Evolutionary conservation across 1,140 invertebrate genomes (phyloP).

Genomic region (Drosophila ironensis): DNA sequence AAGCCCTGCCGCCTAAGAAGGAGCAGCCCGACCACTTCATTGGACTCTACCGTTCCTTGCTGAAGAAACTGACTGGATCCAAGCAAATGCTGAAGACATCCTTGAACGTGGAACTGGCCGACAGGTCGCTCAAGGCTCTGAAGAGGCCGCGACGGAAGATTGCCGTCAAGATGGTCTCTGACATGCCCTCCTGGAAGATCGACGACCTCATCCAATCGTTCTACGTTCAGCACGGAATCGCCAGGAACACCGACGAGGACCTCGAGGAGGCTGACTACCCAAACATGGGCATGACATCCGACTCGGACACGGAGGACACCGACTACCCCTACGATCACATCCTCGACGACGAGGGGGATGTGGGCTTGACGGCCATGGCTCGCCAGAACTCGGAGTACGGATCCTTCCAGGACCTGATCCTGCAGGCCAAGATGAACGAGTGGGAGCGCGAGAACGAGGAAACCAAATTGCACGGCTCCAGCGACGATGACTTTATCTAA

Average conservation of each 20-base stretch:
- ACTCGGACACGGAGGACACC: slow-evolving; percentile 28
- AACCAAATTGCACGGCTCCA: slow-evolving; percentile 60
- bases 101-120: slow-evolving; percentile 60
- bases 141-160: slow-evolving; percentile 66
- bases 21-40: slow-evolving; percentile 26
- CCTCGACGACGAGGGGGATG: slow-evolving; percentile 68
- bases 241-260: slow-evolving; percentile 20
- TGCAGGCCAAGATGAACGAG: slow-evolving; percentile 62
- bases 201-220: slow-evolving; percentile 64
- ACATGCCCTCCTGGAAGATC: slow-evolving; percentile 61
- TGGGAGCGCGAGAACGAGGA: slow-evolving; percentile 62
- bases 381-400: slow-evolving; percentile 59
- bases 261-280: slow-evolving; percentile 40
- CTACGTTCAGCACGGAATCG: slow-evolving; percentile 57
- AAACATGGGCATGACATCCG: slow-evolving; percentile 30
- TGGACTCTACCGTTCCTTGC: slow-evolving; percentile 42
- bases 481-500: slow-evolving; percentile 59
- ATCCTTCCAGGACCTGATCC: slow-evolving; percentile 69
- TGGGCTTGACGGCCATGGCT: slow-evolving; percentile 41
- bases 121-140: slow-evolving; percentile 38
- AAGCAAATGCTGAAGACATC: slow-evolving; percentile 61
- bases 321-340: slow-evolving; percentile 70
- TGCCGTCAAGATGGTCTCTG: slow-evolving; percentile 71
- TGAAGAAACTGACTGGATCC: slow-evolving; percentile 43
- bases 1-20: slow-evolving; percentile 24